Conservation (phyloP, 2,888 invertebrate species). For the Agrochola litura region DNA sequence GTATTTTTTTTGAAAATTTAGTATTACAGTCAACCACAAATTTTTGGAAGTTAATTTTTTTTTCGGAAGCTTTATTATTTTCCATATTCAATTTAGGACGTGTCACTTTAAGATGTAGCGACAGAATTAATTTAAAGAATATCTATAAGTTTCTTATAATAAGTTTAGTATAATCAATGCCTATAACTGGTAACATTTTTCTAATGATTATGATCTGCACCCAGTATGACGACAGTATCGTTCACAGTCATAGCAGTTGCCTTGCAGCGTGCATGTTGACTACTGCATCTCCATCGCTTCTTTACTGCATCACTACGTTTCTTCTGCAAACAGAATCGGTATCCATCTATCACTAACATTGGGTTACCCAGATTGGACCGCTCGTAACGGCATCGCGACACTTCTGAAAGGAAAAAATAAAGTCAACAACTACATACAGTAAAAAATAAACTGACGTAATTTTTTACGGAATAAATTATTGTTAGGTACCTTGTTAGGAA, state of each 20-base stretch:
- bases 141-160: background rate
- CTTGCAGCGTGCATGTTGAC: conserved; percentile 51
- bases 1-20: too few species aligned
- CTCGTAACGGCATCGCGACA: conserved; percentile 28
- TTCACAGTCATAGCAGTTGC: conserved; percentile 48
- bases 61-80: too few species aligned
- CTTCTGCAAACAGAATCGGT: conserved; percentile 47
- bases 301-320: conserved; percentile 40
- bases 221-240: conserved; percentile 38
- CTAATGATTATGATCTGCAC: conserved; percentile 40
- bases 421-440: background rate
- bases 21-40: too few species aligned
- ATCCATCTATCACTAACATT: conserved; percentile 59
- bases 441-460: background rate
- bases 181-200: background rate
- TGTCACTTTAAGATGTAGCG: background rate
- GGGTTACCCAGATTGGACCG: conserved; percentile 45
- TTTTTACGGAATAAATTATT: background rate
- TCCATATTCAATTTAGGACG: background rate
- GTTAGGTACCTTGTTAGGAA: background rate
- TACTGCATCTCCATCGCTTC: conserved; percentile 57
- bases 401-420: conserved; percentile 7
- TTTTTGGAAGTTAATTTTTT: too few species aligned
- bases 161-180: background rate
- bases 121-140: background rate